phyloP scores from a whole-genome alignment of 1,140 invertebrate species.

The Drosophila gunungcola region DNA sequence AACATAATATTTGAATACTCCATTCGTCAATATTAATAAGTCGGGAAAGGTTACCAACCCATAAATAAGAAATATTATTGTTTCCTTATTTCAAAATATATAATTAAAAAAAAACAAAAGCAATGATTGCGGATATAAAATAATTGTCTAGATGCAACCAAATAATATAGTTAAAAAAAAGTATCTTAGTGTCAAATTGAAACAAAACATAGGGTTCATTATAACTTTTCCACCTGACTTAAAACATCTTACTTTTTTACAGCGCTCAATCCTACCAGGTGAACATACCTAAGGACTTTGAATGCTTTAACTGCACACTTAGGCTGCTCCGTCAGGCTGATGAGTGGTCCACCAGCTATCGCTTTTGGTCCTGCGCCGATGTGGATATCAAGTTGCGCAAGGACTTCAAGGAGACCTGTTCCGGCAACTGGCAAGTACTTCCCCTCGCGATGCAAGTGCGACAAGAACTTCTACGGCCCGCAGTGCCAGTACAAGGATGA shows the following conservation, averaged over 20 bases:
- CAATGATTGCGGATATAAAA: no score
- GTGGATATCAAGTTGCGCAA: conserved; percentile 92
- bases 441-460: conserved; percentile 92
- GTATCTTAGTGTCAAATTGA: not conserved
- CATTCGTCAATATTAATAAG: no score
- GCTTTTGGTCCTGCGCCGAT: conserved; percentile 98
- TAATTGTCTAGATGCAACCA: no score
- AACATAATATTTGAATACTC: no score
- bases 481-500: conserved; percentile 94
- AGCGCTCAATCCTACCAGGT: conserved; percentile 93
- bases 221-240: not conserved
- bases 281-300: conserved; percentile 91
- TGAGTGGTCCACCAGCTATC: conserved; percentile 94
- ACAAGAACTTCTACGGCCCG: conserved; percentile 91
- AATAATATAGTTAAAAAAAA: no score
- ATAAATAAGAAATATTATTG: no score
- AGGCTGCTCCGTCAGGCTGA: conserved; percentile 94
- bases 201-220: not conserved
- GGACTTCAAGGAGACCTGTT: conserved; percentile 92
- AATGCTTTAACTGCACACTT: conserved; percentile 95
- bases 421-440: conserved; percentile 92
- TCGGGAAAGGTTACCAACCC: no score
- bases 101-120: no score
- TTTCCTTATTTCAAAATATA: no score
- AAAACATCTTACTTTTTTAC: conserved; percentile 45